Evolutionary conservation across 2,113 vertebrate species (phyloP), one percentile per base, ranked within the genome.

Genomic region (Notarius lentiginosus): DNA sequence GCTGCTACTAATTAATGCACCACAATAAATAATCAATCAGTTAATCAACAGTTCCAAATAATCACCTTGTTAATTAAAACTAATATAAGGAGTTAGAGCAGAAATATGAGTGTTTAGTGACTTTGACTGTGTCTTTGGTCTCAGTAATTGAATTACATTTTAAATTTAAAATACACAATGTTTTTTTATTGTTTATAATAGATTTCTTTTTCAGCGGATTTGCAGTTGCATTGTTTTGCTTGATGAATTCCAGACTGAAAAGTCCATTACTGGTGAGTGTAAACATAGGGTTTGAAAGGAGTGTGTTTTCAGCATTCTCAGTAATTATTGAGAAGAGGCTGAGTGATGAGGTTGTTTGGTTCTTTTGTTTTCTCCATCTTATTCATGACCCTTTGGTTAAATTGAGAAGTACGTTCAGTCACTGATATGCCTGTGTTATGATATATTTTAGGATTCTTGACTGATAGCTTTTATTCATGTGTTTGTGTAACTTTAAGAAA

Each of bases 1-100:
- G 82, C 82, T 85, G 82, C 82, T 89, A 63, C 73, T 85, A 65
- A 77, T 77, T 51, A 85, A 76, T 63, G 41, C 58, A 58, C 8
- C 72, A 12, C 41, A 10, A 79, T 27, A 2, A 53, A 55, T 55
- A 41, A 41, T 41, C 34, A n/a, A 55, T 83, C 51, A 73, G 63
- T 55, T 27, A 68, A 83, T 83, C 51, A 63, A 76, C 58, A 61
- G 20, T 63, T 75, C 34, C 14, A 12, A 56, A 76, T 6, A 61
- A 65, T 30, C 17, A 34, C 83, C 53, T 58, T 51, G 70, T 60
- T 76, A 76, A 76, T 60, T 24, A 53, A 79, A 60, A 65, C 17
- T 55, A 79, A 84, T 58, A 66, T 30, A 30, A 30, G 5, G 8
- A 22, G 20, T 53, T 0, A 76, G 73, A 76, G 22, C 22, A n/a